Evolutionary conservation across 1,140 invertebrate genomes (phyloP).

Genomic region (Trichogramma pretiosum): DNA sequence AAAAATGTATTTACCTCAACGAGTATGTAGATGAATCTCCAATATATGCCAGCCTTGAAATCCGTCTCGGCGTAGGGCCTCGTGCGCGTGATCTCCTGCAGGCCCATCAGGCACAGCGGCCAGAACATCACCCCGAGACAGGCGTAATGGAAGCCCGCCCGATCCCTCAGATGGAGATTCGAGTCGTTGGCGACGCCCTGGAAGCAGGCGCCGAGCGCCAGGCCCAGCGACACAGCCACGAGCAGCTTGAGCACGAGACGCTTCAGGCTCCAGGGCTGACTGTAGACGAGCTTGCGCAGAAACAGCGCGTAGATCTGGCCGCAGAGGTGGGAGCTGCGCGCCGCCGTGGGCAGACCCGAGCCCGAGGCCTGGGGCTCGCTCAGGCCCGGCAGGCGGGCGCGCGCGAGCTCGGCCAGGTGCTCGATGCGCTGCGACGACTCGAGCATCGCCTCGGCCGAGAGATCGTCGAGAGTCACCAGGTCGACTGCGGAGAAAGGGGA

Average conservation of each 20-base stretch:
- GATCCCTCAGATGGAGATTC: constrained; percentile 62
- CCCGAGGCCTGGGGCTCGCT: constrained; percentile 70
- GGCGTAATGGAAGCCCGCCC: constrained; percentile 77
- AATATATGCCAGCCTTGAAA: constrained; percentile 69
- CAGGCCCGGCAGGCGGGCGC: constrained; percentile 50
- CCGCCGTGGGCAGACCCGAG: constrained; percentile 55
- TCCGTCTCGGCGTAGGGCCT: constrained; percentile 67
- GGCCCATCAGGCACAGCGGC: constrained; percentile 63
- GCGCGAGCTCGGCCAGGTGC: constrained; percentile 74
- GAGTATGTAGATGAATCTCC: constrained; percentile 66
- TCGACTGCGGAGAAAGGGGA: constrained; percentile 80
- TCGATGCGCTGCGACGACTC: constrained; percentile 90
- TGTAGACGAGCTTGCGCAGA: constrained; percentile 60
- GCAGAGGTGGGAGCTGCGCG: constrained; percentile 51
- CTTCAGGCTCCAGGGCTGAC: constrained; percentile 77
- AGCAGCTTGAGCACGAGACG: constrained; percentile 68
- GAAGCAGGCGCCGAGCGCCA: constrained; percentile 78
- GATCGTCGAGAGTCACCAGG: constrained; percentile 83
- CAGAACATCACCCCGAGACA: constrained; percentile 67
- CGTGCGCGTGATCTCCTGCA: constrained; percentile 59
- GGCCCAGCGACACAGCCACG: constrained; percentile 67
- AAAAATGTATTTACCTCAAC: constrained; percentile 67
- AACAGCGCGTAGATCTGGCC: constrained; percentile 62
- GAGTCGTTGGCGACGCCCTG: constrained; percentile 74
- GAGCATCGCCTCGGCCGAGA: constrained; percentile 85